Evolutionary conservation across 2,113 vertebrate genomes (phyloP), one percentile per base, ranked within the genome.

Genomic region (Pipa parva): DNA sequence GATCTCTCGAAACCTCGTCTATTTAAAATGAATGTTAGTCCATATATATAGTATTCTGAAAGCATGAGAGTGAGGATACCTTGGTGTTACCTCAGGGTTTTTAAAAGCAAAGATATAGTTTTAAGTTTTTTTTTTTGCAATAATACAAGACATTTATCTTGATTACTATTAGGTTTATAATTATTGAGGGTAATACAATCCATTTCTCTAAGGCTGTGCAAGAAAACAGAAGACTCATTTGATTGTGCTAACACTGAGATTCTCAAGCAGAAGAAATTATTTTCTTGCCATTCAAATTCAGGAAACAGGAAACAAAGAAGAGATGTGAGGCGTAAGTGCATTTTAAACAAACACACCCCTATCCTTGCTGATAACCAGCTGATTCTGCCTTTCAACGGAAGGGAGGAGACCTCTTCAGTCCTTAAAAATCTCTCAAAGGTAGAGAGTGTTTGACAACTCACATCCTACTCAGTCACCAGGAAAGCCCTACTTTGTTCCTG

Each of bases 221-320:
- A 42, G 39, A 42, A 15, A 42, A 15, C 46, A 3, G 46, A 8
- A 49, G 46, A 24, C 46, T 49, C 20, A 11, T 13, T 49, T 7
- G 46, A 8, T 11, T 22, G 46, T 2, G 5, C 21, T 24, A 22
- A 24, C 45, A 48, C 45, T 20, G 7, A n/a, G 21, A 17, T 15
- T 21, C 50, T 42, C 21, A 33, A 39, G 13, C 26, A 15, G 26
- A 50, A 11, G 5, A 37, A 22, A 9, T 25, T 36, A 37, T 50
- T 56, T 71, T 64, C 59, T 62, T 58, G 54, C 46, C 58, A 31
- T 59, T 31, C 46, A 61, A 48, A 51, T 54, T 29, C 58, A 65
- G 63, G 63, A 65, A 65, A 57, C 63, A 70, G 66, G 66, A 70
- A 70, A 70, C 54, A 37, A 58, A 29, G 39, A 36, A n/a, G 58